A percentile compares a stretch with the other conserved stretches of the same genome.
Evolutionary conservation across 2,113 vertebrate species (phyloP).

Genomic region (Neoarius graeffei): DNA sequence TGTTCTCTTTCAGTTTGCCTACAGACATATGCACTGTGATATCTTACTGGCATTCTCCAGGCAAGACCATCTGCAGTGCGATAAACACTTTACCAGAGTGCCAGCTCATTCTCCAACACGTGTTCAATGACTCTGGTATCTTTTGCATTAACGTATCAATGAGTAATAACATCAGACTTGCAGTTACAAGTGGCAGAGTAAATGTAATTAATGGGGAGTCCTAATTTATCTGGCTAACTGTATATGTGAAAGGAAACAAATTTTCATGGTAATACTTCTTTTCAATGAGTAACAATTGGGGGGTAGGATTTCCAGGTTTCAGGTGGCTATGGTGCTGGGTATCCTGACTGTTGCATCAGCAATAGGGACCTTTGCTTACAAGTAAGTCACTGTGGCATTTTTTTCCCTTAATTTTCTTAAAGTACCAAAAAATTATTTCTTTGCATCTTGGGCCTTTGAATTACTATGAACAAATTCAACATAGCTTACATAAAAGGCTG

Average conservation of each 20-base stretch:
- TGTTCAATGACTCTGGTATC: slow-evolving; percentile 81
- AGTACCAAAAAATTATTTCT: background rate
- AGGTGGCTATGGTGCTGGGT: slow-evolving; percentile 70
- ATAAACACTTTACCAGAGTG: slow-evolving; percentile 79
- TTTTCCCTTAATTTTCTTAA: background rate
- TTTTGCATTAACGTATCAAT: slow-evolving; percentile 92
- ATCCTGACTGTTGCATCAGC: slow-evolving; percentile 68
- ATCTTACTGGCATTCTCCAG: slow-evolving; percentile 78
- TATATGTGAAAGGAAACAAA: background rate
- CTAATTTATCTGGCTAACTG: background rate
- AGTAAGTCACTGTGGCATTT: slow-evolving; percentile 67
- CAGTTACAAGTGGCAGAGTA: slow-evolving; percentile 81
- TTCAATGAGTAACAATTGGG: background rate
- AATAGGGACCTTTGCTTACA: slow-evolving; percentile 73
- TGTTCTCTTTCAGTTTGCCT: slow-evolving; percentile 71
- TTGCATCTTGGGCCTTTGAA: background rate
- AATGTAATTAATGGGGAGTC: slow-evolving; percentile 70
- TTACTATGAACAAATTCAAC: background rate
- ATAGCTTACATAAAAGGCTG: too few species aligned
- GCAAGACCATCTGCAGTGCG: slow-evolving; percentile 75
- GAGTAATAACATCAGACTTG: slow-evolving; percentile 84
- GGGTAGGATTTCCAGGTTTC: slow-evolving; percentile 55
- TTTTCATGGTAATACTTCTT: background rate
- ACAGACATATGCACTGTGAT: slow-evolving; percentile 87
- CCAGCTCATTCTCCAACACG: slow-evolving; percentile 82